Base-by-base conservation (phyloP, 2,113 vertebrate genomes). In the Corythaixoides concolor region DNA sequence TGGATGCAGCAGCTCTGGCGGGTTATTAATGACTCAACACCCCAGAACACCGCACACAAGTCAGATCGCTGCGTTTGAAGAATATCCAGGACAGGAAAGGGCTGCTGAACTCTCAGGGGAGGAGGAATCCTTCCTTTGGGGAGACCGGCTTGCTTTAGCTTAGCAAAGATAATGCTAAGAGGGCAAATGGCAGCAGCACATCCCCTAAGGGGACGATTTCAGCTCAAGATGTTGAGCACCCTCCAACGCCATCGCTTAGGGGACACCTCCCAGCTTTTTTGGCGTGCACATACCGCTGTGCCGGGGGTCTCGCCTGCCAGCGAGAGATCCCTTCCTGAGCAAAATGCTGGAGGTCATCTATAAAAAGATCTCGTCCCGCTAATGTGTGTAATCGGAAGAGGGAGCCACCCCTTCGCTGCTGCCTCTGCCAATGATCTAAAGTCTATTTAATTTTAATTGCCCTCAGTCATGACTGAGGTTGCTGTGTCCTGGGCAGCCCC, bases 281-380 rank as follows among this genome's bases (percentile, higher is more conserved):
- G 2, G 30, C 1, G 27, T 0, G 41, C 22, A 39, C 16, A n/a
- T 20, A 3, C 27, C 5, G 0, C 52, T 12, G 6, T 3, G 5
- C 63, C 24, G 8, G 55, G 39, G 18, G 12, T 19, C 69, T 56
- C 9, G 8, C 27, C 45, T 23, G 8, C 8, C 55, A 78, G 59
- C 1, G 2, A 4, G 0, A 4, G 32, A 53, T 27, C 82, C 49
- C 43, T 55, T 43, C 64, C 70, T 6, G 2, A 56, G 72, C 26
- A 74, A 84, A 84, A 35, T 1, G 2, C 63, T 28, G 0, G 1
- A 58, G 76, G 19, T 20, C 52, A 2, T 1, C 3, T 3, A n/a
- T 6, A 47, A 47, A 23, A 33, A 43, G 28, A 53, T 47, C 70
- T 90, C 14, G 0, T 39, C 56, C 82, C 6, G 1, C 58, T 88